Percentiles rank a stretch among this genome's conserved stretches.
phyloP scores from a whole-genome alignment of 2,797 vertebrate species.

The Mastacembelus armatus region DNA sequence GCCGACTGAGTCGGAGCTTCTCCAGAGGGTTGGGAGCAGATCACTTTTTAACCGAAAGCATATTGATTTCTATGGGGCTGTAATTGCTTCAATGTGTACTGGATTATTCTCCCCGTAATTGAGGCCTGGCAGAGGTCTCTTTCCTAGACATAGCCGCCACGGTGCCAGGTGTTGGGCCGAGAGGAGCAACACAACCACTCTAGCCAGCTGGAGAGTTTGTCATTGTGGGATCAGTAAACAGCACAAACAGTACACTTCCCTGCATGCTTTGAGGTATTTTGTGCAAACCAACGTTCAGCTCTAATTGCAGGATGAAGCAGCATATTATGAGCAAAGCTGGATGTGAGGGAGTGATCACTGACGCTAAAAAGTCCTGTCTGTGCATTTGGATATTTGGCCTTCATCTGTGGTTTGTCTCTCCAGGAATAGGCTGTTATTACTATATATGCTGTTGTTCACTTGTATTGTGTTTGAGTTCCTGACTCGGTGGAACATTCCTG shows the following conservation, averaged over 20 bases:
- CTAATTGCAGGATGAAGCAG: slow-evolving; percentile 32
- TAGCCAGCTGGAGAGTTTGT: slow-evolving; percentile 32
- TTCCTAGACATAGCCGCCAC: slow-evolving; percentile 76
- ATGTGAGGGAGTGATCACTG: slow-evolving; percentile 14
- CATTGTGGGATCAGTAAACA: slow-evolving; percentile 48
- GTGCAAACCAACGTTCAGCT: slow-evolving; percentile 32
- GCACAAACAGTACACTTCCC: slow-evolving; percentile 39
- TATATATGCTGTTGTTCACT: slow-evolving; percentile 56
- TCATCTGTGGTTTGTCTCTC: slow-evolving; percentile 14
- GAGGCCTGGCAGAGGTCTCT: slow-evolving; percentile 80
- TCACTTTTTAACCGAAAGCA: slow-evolving; percentile 78
- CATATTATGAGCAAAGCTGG: slow-evolving; percentile 24
- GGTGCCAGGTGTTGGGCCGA: slow-evolving; percentile 79
- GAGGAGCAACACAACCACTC: slow-evolving; percentile 67
- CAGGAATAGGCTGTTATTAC: slow-evolving; percentile 50
- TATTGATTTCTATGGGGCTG: slow-evolving; percentile 85
- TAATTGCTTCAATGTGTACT: slow-evolving; percentile 88
- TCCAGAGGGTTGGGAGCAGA: slow-evolving; percentile 75
- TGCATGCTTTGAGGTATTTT: slow-evolving; percentile 31
- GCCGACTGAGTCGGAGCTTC: slow-evolving; percentile 67
- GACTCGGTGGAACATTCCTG: slow-evolving; percentile 64
- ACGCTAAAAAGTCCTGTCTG: slow-evolving; percentile 18
- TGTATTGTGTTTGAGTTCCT: slow-evolving; percentile 63
- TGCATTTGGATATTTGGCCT: slow-evolving; percentile 28
- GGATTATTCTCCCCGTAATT: slow-evolving; percentile 83